These are phyloP conservation scores for Drosophila prolongata DNA, from an alignment of 2,888 invertebrate species.

Conservation along the genomic window DNA sequence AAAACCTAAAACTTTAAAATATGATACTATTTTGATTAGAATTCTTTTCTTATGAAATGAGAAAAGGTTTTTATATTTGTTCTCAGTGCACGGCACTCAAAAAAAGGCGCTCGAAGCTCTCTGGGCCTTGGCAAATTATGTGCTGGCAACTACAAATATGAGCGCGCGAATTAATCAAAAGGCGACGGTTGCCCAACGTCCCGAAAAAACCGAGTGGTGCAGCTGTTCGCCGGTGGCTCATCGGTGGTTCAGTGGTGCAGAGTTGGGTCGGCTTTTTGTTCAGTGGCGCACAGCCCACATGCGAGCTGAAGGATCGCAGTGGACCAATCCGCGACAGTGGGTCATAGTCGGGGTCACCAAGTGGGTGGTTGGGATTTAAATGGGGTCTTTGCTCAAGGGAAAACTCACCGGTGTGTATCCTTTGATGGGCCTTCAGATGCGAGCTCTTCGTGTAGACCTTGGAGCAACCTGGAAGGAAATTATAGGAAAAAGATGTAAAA, in stretches of 20 bases:
- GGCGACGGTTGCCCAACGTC: conserved; percentile 66
- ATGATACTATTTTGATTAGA: no score
- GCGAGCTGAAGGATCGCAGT: conserved; percentile 48
- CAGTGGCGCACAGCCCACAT: conserved; percentile 56
- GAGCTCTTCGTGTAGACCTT: conserved; percentile 99
- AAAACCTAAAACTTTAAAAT: no score
- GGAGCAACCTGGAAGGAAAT: conserved; percentile 89
- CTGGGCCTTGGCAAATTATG: conserved; percentile 72
- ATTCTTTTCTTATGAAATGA: neutral
- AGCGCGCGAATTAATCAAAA: conserved; percentile 77
- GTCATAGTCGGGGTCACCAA: conserved; percentile 13
- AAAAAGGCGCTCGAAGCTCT: conserved; percentile 67
- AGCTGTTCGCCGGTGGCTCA: conserved; percentile 57
- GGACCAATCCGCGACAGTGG: conserved; percentile 43
- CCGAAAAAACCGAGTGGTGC: conserved; percentile 38
- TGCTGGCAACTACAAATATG: conserved; percentile 80
- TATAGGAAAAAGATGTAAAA: neutral
- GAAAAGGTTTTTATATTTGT: neutral
- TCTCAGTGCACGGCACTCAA: conserved; percentile 31
- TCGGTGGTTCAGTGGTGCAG: conserved; percentile 50
- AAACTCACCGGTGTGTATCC: conserved; percentile 96
- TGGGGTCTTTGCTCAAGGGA: conserved; percentile 40
- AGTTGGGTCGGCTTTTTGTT: conserved; percentile 9
- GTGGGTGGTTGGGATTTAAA: conserved; percentile 26
- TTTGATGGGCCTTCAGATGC: conserved; percentile 98